phyloP scores from a whole-genome alignment of 2,113 vertebrate species.

The Xyliphius kryptos region DNA sequence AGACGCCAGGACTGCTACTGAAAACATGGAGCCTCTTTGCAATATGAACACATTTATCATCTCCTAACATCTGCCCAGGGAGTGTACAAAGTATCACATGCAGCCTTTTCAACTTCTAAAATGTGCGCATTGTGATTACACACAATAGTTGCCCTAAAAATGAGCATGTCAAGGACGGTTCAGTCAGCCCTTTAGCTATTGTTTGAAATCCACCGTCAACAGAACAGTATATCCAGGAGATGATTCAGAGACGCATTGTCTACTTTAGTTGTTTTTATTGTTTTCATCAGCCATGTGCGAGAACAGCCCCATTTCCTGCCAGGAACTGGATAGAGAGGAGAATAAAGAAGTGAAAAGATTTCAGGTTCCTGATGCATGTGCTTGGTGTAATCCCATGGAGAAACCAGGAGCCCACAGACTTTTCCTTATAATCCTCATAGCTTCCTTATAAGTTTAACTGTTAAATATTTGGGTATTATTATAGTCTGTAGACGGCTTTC shows the following conservation, averaged over 20 bases:
- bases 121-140: not conserved
- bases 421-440: not conserved
- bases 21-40: not conserved
- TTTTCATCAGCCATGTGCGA: conserved; percentile 32
- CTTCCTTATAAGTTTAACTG: too few species aligned
- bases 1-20: not conserved
- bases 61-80: too few species aligned
- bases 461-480: not conserved
- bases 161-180: conserved; percentile 1
- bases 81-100: not conserved
- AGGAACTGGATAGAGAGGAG: conserved; percentile 53
- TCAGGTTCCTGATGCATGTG: conserved; percentile 11
- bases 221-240: conserved; percentile 29
- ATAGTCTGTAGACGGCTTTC: not conserved
- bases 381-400: not conserved
- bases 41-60: conserved; percentile 2
- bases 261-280: conserved; percentile 30
- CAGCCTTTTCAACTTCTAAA: not conserved
- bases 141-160: conserved; percentile 1
- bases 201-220: conserved; percentile 29
- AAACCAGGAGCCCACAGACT: not conserved
- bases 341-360: conserved; percentile 20
- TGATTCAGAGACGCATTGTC: conserved; percentile 32
- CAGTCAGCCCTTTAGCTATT: not conserved
- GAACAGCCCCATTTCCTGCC: conserved; percentile 58